Base-by-base conservation (phyloP, 2,113 vertebrate genomes). In the Chauna torquata region DNA sequence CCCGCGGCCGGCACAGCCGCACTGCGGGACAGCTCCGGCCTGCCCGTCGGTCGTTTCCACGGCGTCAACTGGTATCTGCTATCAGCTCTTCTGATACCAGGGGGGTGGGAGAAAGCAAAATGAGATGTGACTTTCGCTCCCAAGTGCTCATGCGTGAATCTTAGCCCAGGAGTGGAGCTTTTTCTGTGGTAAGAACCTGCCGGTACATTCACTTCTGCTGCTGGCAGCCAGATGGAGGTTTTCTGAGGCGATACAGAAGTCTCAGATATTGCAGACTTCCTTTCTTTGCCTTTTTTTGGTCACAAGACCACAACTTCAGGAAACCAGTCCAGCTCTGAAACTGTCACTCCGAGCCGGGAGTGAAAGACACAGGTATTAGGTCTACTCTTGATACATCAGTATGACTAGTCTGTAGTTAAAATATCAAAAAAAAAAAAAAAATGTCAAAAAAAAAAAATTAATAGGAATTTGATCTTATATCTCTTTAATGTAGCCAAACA, bases 1-100 rank as follows among this genome's bases (percentile, higher is more conserved):
- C 5, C 17, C 1, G 4, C 4, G n/a, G 34, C 28, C 6, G 32
- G 5, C 4, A 1, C 6, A 3, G 2, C 18, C 2, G 16, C n/a
- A n/a, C n/a, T 1, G 34, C 6, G 32, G 5, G 3, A 1, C 6
- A 3, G 1, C 22, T 6, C 28, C 1, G 57, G 36, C 11, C 8
- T 0, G 0, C 9, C 16, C 8, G 17, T 1, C 0, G 1, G 0
- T 3, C 2, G 8, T 9, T 12, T 0, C 24, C 50, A 3, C 19
- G 22, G 45, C 10, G 2, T 1, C 45, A 4, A 30, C 13, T 1
- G n/a, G 2, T 42, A 9, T 0, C 8, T 8, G 9, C 0, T 4
- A 7, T 8, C 65, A 24, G 36, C 42, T 6, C 17, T 11, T 28
- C 36, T 3, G 32, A 6, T 0, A 9, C 23, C 9, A 2, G 1